These are phyloP conservation scores for Diploscapter pachys DNA, from an alignment of 1,140 invertebrate species.

Conservation along the genomic window DNA sequence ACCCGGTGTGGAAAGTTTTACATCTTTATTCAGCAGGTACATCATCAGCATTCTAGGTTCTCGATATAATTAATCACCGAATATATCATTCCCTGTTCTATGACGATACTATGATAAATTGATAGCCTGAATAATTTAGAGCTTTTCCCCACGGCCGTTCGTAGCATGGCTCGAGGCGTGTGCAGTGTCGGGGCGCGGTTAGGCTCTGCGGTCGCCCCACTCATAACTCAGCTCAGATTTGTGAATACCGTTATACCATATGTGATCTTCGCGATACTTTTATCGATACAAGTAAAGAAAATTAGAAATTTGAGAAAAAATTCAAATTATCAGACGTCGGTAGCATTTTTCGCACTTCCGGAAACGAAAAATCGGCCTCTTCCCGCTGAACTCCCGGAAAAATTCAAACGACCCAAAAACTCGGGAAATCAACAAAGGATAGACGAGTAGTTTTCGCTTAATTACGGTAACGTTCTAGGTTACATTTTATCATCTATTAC, in stretches of 20 bases:
- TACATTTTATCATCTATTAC: too few species aligned
- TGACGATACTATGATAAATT: too few species aligned
- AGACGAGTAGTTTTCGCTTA: too few species aligned
- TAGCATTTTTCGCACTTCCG: conserved; percentile 1
- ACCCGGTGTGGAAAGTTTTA: conserved; percentile 37
- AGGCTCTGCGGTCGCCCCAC: conserved; percentile 34
- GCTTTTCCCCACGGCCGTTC: conserved; percentile 36
- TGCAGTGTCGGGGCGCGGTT: conserved; percentile 36
- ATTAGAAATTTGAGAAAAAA: too few species aligned
- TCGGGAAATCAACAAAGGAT: too few species aligned
- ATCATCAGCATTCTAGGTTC: too few species aligned
- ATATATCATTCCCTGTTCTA: too few species aligned
- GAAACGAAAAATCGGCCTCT: conserved; percentile 24
- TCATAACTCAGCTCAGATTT: conserved; percentile 23
- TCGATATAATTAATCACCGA: too few species aligned
- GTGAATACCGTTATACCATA: conserved; percentile 9
- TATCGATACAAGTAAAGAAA: conserved; percentile 16
- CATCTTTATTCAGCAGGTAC: conserved; percentile 35
- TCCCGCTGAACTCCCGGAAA: background rate
- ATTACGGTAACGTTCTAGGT: too few species aligned
- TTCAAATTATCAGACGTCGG: background rate
- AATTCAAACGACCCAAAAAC: too few species aligned
- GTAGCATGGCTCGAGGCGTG: conserved; percentile 38
- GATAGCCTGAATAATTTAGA: background rate
- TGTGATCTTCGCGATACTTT: conserved; percentile 20